Base-by-base conservation (phyloP, 2,888 invertebrate genomes). In the Merodon equestris region DNA sequence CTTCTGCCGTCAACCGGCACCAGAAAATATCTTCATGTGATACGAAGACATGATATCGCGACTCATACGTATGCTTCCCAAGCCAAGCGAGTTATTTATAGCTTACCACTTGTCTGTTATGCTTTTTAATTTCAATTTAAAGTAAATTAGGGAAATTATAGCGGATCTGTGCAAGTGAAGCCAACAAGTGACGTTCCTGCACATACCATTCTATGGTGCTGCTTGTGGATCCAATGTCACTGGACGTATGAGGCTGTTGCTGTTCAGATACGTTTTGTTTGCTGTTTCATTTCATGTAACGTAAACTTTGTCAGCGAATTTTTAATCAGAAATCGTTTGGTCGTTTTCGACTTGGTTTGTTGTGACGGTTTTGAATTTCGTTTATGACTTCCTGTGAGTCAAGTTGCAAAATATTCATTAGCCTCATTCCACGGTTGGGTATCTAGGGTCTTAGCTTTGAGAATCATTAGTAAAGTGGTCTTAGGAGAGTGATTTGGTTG, bases 281-380 rank as follows among this genome's bases (percentile, higher is more conserved):
- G 44, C 50, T 50, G 4, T 42, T 68, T 44, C 58, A 58, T 47
- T 60, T 50, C 9, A 34, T n/a, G 27, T 13, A 50, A n/a, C n/a
- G 42, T 44, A 48, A 60, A 74, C 66, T 38, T 17, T 76, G 71
- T 76, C 71, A 76, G 71, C 76, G 71, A 14, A 71, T 71, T 40
- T 71, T 54, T 14, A 38, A 48, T 45, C 50, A 34, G 70, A 60
- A 12, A 50, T 50, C 40, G 18, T 34, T n/a, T 70, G 27, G 54
- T 14, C 13, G 17, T 64, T 70, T 34, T 42, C 45, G 12, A 9
- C 34, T 42, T 7, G 27, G 27, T 27, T 27, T 27, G 27, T 27
- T 27, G 27, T 27, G 27, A 27, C 50, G 47, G 12, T 45, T 58
- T 14, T 14, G 38, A 15, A 13, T 56, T 60, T 61, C 38, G 18